Percentiles rank a stretch among this genome's conserved stretches.
Evolutionary conservation across 2,888 invertebrate genomes (phyloP).

Genomic region (Mythimna impura): DNA sequence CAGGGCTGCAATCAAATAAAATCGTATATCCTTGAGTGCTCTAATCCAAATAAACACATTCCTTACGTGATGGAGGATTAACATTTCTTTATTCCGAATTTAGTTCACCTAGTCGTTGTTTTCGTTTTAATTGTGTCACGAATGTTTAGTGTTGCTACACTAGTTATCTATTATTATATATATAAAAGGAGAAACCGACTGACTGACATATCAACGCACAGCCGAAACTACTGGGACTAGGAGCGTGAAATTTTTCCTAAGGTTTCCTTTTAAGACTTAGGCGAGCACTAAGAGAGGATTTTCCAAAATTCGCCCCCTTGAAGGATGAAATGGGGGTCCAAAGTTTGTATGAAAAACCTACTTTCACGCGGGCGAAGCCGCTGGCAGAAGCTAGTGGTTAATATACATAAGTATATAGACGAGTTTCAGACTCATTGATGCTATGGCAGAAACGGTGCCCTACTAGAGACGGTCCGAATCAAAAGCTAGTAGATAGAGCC

Average conservation of each 20-base stretch:
- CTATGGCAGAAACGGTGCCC: not conserved
- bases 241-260: too few species aligned
- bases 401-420: not conserved
- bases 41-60: conserved; percentile 26
- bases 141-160: not conserved
- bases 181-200: too few species aligned
- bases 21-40: conserved; percentile 31
- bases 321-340: too few species aligned
- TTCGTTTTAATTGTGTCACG: not conserved
- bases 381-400: not conserved
- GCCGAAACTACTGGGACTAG: too few species aligned
- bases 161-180: not conserved
- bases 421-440: not conserved
- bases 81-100: conserved; percentile 12
- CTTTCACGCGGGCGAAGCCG: too few species aligned
- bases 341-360: too few species aligned
- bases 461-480: not conserved
- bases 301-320: too few species aligned
- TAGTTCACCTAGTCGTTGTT: not conserved
- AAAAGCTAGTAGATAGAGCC: not conserved
- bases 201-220: too few species aligned
- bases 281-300: too few species aligned
- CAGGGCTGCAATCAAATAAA: conserved; percentile 40
- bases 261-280: too few species aligned
- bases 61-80: conserved; percentile 7